Evolutionary conservation across 2,113 vertebrate genomes (phyloP), one percentile per base, ranked within the genome.

Genomic region (Rhea americana): DNA sequence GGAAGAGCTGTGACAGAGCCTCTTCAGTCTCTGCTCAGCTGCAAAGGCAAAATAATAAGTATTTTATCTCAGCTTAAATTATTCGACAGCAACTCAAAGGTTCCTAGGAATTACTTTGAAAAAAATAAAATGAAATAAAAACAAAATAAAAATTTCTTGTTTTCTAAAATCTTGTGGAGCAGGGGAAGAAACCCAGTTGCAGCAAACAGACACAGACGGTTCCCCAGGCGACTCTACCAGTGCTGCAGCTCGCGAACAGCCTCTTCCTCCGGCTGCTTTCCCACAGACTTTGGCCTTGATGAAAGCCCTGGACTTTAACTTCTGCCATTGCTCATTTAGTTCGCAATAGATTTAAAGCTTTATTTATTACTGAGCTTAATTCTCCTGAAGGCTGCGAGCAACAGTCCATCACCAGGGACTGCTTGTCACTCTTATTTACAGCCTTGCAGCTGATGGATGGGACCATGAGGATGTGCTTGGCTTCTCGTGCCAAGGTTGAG

Each of bases 1-100:
- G 53, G 82, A 63, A 53, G 30, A 1, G 6, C 39, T 1, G 5
- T 4, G 32, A 24, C 2, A n/a, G 43, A n/a, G 11, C 0, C 0
- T 25, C 51, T 72, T n/a, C 82, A 41, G 66, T 47, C 48, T 37
- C 26, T 5, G 37, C 75, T 47, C 39, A 65, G 77, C 84, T 70
- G 37, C 22, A 3, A 66, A 63, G 21, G 41, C 63, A 25, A 70
- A 47, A 41, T 51, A 19, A 19, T 11, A 20, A 92, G 50, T 3
- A 35, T n/a, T 66, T 78, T 24, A 62, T 8, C 45, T 35, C 75
- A 53, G 25, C 9, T 48, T 78, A 24, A 58, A 59, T 4, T 6
- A 19, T 14, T 10, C 26, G 51, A 21, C 6, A 20, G 81, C 87
- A 24, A 30, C 62, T 71, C 30, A 1, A 18, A 56, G 47, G 11